Base-by-base conservation (phyloP, 2,888 invertebrate genomes). In the Heteropelma amictum region DNA sequence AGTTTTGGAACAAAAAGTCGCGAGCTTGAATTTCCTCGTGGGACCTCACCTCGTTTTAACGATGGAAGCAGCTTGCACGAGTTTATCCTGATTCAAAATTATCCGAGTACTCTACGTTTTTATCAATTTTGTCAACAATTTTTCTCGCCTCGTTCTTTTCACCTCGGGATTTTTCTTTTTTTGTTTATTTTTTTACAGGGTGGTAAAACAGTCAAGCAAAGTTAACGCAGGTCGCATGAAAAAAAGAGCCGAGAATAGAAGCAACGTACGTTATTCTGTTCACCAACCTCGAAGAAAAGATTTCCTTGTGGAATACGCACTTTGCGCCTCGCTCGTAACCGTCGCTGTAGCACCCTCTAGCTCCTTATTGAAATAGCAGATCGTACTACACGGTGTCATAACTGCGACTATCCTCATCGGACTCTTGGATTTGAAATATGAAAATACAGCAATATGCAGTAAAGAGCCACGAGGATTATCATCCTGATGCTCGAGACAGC, bases 401-500 rank as follows among this genome's bases (percentile, higher is more conserved):
- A n/a, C n/a, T n/a, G 17, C 51, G 51, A 45, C 69, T 69, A 76
- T 69, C 74, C 64, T 54, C 53, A 54, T 26, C 53, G 58, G 74
- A 72, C 42, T 54, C 58, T 19, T 30, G 71, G 30, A 40, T 17
- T 45, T 81, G 77, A 81, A 80, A 80, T 81, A 80, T 82, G 79
- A 80, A 81, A 81, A 78, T 81, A 79, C 80, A 72, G 80, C 81
- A 82, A 81, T 81, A 81, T 82, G 80, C 81, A 81, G 82, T 80
- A 81, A 80, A 81, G 77, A 78, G 77, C 72, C 74, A 68, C 61
- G 74, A 65, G 64, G 75, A 78, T 79, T 78, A 74, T 72, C 72
- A 33, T 67, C 71, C 75, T 80, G 75, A 70, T 75, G 74, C 74
- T 79, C 58, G 49, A 56, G 72, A 70, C 64, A 61, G 74, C 70